Percentiles rank a stretch among this genome's conserved stretches.
phyloP scores from a whole-genome alignment of 2,113 vertebrate genomes.

The Phaethon lepturus region DNA sequence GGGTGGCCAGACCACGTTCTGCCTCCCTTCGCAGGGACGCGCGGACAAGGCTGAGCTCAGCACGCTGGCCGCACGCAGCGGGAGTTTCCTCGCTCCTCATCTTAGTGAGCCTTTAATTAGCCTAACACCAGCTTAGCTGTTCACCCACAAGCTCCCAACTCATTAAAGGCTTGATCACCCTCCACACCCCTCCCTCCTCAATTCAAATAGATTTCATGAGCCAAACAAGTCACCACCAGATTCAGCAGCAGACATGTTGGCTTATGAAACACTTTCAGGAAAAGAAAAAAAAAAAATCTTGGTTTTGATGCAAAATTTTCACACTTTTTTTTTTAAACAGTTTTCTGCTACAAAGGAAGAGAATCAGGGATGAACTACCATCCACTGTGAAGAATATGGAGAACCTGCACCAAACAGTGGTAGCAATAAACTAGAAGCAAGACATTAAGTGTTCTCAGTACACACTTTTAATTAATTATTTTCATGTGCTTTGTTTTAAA shows the following conservation, averaged over 20 bases:
- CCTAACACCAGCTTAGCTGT: neutral
- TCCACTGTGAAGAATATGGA: neutral
- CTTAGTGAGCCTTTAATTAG: neutral
- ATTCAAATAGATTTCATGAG: too few species aligned
- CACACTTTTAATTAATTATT: neutral
- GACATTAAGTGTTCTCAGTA: neutral
- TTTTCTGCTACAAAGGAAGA: neutral
- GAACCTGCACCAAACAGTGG: neutral
- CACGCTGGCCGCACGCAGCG: neutral
- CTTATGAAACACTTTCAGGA: neutral
- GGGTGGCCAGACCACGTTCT: fast-evolving
- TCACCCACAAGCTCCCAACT: neutral
- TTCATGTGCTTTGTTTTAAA: neutral
- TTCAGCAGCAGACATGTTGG: neutral
- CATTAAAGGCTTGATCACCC: neutral
- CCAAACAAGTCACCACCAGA: neutral
- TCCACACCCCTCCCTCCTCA: neutral
- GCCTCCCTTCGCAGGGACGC: neutral
- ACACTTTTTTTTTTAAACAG: neutral
- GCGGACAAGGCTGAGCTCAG: neutral
- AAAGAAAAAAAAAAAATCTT: too few species aligned
- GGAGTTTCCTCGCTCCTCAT: neutral
- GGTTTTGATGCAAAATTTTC: neutral
- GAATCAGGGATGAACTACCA: neutral
- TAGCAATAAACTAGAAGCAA: neutral